These are phyloP conservation scores for Drosophila setosimentum DNA, from an alignment of 2,888 invertebrate species.

Conservation along the genomic window DNA sequence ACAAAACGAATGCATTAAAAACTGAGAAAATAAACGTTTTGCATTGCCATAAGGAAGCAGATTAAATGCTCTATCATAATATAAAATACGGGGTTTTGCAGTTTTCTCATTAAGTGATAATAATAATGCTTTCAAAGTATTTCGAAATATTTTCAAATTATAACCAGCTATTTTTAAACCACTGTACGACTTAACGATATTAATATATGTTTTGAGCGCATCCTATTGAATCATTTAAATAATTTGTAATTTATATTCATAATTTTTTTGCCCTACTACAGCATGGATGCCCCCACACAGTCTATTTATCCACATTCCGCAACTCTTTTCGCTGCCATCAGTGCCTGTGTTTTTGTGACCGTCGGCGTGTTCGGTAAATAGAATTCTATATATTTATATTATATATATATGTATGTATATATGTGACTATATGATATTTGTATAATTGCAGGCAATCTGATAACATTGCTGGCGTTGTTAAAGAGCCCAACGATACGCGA, in stretches of 20 bases:
- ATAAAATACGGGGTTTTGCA: neutral
- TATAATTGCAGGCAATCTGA: slow-evolving; percentile 89
- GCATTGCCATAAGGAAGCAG: neutral
- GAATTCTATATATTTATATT: neutral
- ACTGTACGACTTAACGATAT: neutral
- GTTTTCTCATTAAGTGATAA: neutral
- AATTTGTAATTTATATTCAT: neutral
- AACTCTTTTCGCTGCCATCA: slow-evolving; percentile 91
- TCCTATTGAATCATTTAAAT: slow-evolving; percentile 9
- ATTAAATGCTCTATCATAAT: neutral
- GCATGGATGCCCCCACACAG: slow-evolving; percentile 68
- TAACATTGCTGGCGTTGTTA: slow-evolving; percentile 92
- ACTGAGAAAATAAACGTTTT: neutral
- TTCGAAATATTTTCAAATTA: neutral
- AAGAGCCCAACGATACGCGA: slow-evolving; percentile 91
- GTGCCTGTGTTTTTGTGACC: slow-evolving; percentile 92
- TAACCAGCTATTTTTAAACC: neutral
- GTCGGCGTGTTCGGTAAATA: slow-evolving; percentile 92
- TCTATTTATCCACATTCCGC: slow-evolving; percentile 89
- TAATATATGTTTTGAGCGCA: neutral
- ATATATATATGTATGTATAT: neutral
- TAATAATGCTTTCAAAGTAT: neutral
- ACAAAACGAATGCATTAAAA: neutral
- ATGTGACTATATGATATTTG: neutral
- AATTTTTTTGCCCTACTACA: slow-evolving; percentile 14